Evolutionary conservation across 2,888 invertebrate species (phyloP), one percentile per base, ranked within the genome.

Genomic region (Agonopterix alstromeriana): DNA sequence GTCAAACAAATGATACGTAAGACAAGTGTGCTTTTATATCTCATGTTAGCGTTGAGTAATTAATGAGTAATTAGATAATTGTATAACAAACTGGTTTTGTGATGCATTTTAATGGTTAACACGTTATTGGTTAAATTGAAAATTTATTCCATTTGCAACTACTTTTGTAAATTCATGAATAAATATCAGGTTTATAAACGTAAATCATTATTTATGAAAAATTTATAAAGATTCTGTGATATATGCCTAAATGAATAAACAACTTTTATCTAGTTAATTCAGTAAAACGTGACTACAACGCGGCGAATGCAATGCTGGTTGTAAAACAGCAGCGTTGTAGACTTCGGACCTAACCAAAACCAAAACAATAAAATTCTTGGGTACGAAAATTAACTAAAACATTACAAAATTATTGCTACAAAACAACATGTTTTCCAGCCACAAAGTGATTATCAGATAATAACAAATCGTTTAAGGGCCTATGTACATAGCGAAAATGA

Each of bases 11-110:
- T 58, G 60, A 67, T 69, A 70, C 61, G 67, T 54, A 56, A 60
- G 57, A 55, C 63, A 59, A 38, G 38, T 38, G 38, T 10, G 38
- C 10, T 10, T n/a, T 38, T 38, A 38, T 38, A 38, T 38, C 38
- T 38, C 38, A 56, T 64, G 61, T 66, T 57, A 49, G 51, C 55
- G 55, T 60, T 71, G 74, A 73, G 67, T 73, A 75, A 75, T 77
- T 75, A 74, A 77, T 72, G 73, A 76, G 59, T 76, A 70, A 79
- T 77, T 60, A 66, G 68, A 77, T 73, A 76, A 78, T 75, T 77
- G 68, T 63, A 58, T 69, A 17, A 45, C 27, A 27, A 27, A 27
- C 27, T 27, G 7, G 27, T 27, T 41, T 8, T 41, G 10, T 41
- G 41, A 12, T 12, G 41, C 12, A 11, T 41, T 41, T 11, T 8